These are phyloP conservation scores for Aphidius colemani DNA, from an alignment of 2,888 invertebrate species.

Conservation along the genomic window DNA sequence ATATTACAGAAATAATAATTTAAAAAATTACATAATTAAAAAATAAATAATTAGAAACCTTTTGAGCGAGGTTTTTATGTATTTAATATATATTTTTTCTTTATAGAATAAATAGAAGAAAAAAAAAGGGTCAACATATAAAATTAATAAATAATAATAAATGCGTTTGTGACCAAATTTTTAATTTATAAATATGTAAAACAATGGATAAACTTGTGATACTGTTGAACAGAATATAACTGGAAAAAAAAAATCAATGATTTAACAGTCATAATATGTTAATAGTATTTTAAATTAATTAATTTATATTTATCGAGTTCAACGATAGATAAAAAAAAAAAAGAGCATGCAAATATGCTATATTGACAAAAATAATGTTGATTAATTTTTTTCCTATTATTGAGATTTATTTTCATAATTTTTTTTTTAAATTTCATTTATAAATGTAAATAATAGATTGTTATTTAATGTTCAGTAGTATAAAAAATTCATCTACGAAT, in stretches of 20 bases:
- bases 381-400: too few species aligned
- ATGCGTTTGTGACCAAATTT: slow-evolving; percentile 11
- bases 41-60: background rate
- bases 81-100: slow-evolving; percentile 14
- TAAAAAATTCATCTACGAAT: too few species aligned
- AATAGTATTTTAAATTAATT: background rate
- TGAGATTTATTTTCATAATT: background rate
- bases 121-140: background rate
- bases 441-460: slow-evolving; percentile 17
- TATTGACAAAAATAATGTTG: too few species aligned
- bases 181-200: slow-evolving; percentile 21
- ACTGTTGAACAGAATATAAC: slow-evolving; percentile 20
- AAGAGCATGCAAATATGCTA: too few species aligned
- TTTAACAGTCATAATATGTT: background rate
- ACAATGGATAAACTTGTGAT: slow-evolving; percentile 15
- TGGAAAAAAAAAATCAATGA: background rate
- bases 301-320: too few species aligned
- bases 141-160: background rate
- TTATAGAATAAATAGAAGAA: background rate
- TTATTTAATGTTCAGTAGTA: slow-evolving; percentile 1
- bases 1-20: too few species aligned
- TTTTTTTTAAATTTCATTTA: background rate
- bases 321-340: too few species aligned
- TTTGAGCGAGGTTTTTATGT: background rate
- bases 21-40: background rate